These are phyloP conservation scores for Hartigia nigra DNA, from an alignment of 2,888 invertebrate genomes.

Conservation along the genomic window DNA sequence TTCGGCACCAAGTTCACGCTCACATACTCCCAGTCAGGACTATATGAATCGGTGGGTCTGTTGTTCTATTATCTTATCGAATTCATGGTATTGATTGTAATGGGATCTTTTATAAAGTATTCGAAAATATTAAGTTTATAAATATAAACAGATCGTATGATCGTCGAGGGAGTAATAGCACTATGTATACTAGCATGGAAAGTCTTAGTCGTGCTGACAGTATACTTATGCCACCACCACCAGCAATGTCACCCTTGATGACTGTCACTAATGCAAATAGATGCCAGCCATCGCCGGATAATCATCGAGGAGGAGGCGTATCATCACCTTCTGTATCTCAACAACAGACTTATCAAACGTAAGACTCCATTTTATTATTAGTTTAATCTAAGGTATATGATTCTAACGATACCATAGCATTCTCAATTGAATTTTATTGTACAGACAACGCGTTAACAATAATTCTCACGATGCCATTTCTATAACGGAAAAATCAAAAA, in stretches of 20 bases:
- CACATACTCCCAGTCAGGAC: slow-evolving; percentile 62
- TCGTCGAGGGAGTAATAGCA: slow-evolving; percentile 63
- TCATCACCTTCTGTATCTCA: slow-evolving; percentile 44
- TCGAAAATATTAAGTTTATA: neutral
- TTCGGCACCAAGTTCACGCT: slow-evolving; percentile 63
- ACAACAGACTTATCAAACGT: slow-evolving; percentile 49
- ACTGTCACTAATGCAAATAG: slow-evolving; percentile 45
- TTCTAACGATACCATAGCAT: neutral
- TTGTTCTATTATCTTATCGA: neutral
- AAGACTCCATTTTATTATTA: slow-evolving; percentile 23
- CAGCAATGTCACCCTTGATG: slow-evolving; percentile 49
- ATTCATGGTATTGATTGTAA: neutral
- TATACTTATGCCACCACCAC: slow-evolving; percentile 50
- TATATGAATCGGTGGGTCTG: slow-evolving; percentile 50
- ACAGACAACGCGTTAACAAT: slow-evolving; percentile 46
- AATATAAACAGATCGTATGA: slow-evolving; percentile 49
- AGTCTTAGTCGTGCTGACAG: slow-evolving; percentile 57
- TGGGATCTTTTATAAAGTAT: neutral
- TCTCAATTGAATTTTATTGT: slow-evolving; percentile 15
- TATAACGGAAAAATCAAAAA: slow-evolving; percentile 40
- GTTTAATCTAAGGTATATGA: neutral
- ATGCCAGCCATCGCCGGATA: slow-evolving; percentile 41
- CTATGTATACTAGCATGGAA: slow-evolving; percentile 63
- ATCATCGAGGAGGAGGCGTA: slow-evolving; percentile 40
- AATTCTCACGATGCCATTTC: slow-evolving; percentile 39